Evolutionary conservation across 2,888 invertebrate species (phyloP), one percentile per base, ranked within the genome.

Genomic region (Physocephala rufipes): DNA sequence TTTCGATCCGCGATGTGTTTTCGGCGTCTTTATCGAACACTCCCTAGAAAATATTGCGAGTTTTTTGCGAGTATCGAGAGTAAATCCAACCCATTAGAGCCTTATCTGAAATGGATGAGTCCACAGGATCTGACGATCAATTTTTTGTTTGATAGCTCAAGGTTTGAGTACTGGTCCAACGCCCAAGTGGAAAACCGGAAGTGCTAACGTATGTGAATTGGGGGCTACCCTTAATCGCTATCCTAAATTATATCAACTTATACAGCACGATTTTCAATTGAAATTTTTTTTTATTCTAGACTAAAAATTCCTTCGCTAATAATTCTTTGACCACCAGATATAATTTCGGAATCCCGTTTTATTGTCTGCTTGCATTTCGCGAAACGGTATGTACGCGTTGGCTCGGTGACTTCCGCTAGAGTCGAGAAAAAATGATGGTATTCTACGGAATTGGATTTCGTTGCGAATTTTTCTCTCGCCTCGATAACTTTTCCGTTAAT

Each of bases 1-100:
- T 75, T 77, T 76, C 78, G 75, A 76, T 77, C 76, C 75, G 75
- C 76, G 76, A 71, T 62, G 74, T 72, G 74, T 63, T 73, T 74
- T 73, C 43, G 55, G 55, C 53, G 59, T 62, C 49, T 19, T 61
- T 68, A 51, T 61, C 68, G 61, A 68, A 62, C 62, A 61, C 68
- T 61, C 68, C 68, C 68, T 68, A 62, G 28, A 61, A 68, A 61
- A 51, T 26, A 36, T 19, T 21, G 30, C 62, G 68, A 68, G 16
- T 51, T 51, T 24, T 64, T 63, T 59, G 30, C 62, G 59, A 70
- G 63, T 55, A 51, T 26, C 36, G 13, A 21, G 9, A 13, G 45
- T 15, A 1, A 21, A n/a, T n/a, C 49, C 12, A 2, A 2, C 49
- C 49, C 16, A 3, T 19, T n/a, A 19, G n/a, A 12, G 5, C 12